Base-by-base conservation (phyloP, 2,888 invertebrate species). In the Oxystoma pomonae region DNA sequence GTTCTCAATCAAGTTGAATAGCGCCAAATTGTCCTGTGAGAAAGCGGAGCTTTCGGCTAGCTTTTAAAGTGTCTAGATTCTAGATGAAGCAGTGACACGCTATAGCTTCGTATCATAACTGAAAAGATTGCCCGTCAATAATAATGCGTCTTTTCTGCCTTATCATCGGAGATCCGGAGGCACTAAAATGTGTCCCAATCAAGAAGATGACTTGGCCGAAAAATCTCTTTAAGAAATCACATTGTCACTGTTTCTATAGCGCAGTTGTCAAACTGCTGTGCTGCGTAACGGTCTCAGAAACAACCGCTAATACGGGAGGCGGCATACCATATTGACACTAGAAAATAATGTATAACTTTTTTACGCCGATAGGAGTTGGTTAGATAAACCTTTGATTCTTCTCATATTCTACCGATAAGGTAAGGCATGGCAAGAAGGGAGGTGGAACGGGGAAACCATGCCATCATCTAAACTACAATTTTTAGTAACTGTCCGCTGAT, bases 151-250 rank as follows among this genome's bases (percentile, higher is more conserved):
- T 68, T 75, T 78, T 78, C 69, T 78, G 78, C 77, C 72, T 71
- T 72, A 77, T 79, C 79, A 78, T 77, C 75, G 73, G 75, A 77
- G 77, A 77, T 75, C 75, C 77, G 74, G 75, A 78, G 77, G 74
- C 75, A 75, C 67, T 65, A 72, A 74, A 74, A 78, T 79, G 75
- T 76, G 74, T 77, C 78, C 78, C 79, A 80, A 80, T 80, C 79
- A 80, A 79, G 76, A 72, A 71, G 77, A 79, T 80, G 80, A 80
- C 79, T 74, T 63, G 62, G 74, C 72, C 73, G 35, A 35, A 68
- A 77, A 72, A 69, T 74, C 72, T 69, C 70, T 74, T 73, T 69
- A 74, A 77, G 75, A 74, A 70, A 68, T 68, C 71, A 76, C 76
- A 77, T 79, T 79, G 79, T 80, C 80, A 79, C 76, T 78, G 77